Evolutionary conservation across 2,888 invertebrate species (phyloP).

Genomic region (Campoletis raptor): DNA sequence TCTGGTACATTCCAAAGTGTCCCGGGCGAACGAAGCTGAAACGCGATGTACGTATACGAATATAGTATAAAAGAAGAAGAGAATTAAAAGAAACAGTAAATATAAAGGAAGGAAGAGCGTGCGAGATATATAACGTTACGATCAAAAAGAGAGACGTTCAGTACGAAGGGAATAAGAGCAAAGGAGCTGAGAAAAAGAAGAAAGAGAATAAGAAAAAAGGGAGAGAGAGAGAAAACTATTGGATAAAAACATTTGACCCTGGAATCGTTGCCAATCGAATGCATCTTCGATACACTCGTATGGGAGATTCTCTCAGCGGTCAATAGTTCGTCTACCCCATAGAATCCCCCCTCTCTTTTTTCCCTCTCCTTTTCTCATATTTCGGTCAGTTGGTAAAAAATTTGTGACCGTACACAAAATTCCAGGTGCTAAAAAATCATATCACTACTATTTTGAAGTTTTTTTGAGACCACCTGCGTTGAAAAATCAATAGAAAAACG

Average conservation of each 20-base stretch:
- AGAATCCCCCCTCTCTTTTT: neutral
- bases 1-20: conserved; percentile 64
- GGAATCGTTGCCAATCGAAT: conserved; percentile 37
- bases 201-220: conserved; percentile 7
- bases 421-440: conserved; percentile 55
- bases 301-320: conserved; percentile 36
- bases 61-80: conserved; percentile 23
- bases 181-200: conserved; percentile 12
- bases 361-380: neutral
- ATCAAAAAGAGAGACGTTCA: neutral
- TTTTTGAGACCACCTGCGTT: conserved; percentile 41
- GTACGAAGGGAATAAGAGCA: neutral
- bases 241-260: conserved; percentile 61
- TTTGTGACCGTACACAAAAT: conserved; percentile 56
- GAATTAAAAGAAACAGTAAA: conserved; percentile 19
- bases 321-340: conserved; percentile 59
- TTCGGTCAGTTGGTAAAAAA: conserved; percentile 36
- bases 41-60: conserved; percentile 28
- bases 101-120: neutral
- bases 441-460: conserved; percentile 30
- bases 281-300: conserved; percentile 47
- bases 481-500: neutral
- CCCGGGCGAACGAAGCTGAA: conserved; percentile 49
- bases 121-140: conserved; percentile 11
- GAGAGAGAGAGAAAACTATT: conserved; percentile 6